phyloP scores from a whole-genome alignment of 2,113 vertebrate species.

The Takifugu flavidus region DNA sequence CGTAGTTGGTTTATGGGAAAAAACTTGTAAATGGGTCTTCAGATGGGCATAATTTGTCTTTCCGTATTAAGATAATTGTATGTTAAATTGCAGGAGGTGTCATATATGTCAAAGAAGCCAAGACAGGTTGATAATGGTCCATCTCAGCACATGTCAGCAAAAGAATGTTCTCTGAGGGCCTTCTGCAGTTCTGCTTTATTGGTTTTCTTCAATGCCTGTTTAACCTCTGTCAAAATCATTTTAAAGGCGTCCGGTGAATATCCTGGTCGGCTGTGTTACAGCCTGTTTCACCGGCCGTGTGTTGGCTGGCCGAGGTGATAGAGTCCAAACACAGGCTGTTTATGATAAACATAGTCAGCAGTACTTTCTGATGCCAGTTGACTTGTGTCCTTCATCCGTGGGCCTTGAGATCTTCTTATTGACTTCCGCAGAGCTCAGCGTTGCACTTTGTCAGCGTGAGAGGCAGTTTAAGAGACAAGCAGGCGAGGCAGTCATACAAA shows the following conservation, averaged over 20 bases:
- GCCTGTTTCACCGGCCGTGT: constrained; percentile 23
- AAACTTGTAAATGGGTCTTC: constrained; percentile 46
- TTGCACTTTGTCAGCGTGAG: constrained; percentile 70
- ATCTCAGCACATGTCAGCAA: constrained; percentile 54
- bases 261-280: constrained; percentile 13
- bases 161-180: constrained; percentile 14
- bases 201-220: constrained; percentile 1
- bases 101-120: constrained; percentile 46
- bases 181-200: constrained; percentile 13
- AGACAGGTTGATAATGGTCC: constrained; percentile 52
- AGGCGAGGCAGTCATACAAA: constrained; percentile 70
- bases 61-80: constrained; percentile 65
- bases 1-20: constrained; percentile 49
- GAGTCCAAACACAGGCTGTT: constrained; percentile 40
- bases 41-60: constrained; percentile 53
- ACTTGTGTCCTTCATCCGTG: constrained; percentile 44
- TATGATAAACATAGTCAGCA: constrained; percentile 55
- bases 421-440: constrained; percentile 64
- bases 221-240: no score
- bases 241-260: not conserved
- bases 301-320: constrained; percentile 32
- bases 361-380: constrained; percentile 55
- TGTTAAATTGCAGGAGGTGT: constrained; percentile 57
- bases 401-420: constrained; percentile 62
- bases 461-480: constrained; percentile 69